Base-by-base conservation (phyloP, 2,113 vertebrate genomes). In the Pangasianodon hypophthalmus region DNA sequence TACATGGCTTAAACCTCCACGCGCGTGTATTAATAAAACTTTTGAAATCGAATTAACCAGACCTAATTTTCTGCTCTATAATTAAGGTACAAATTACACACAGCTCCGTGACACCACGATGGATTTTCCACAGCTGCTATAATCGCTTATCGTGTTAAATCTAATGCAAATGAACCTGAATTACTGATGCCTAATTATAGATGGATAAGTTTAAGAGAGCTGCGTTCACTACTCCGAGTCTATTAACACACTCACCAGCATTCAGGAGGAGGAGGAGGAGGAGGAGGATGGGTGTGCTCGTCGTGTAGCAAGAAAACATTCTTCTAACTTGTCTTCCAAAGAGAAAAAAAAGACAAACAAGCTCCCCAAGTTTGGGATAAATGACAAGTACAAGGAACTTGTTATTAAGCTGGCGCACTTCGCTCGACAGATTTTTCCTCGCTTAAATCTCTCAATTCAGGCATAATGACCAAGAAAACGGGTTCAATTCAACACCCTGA, bases 161-260 rank as follows among this genome's bases (percentile, higher is more conserved):
- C 82, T 62, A 24, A 64, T 79, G 84, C 24, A 80, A 67, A 89
- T 84, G 60, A 54, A 44, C 37, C 19, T 21, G 52, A 62, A 77
- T 75, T 46, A 69, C 11, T 67, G 29, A 24, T 18, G n/a, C 9
- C 41, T 37, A 84, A 88, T 84, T 84, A 84, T 46, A 84, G 64
- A 50, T 83, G 13, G 11, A 83, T n/a, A 64, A 54, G 69, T 87
- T 77, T 16, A 67, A 54, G 32, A 89, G 88, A 77, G 83, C 52
- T 19, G 52, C 13, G 29, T 48, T 46, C 16, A 71, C 86, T n/a
- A 19, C 32, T 71, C 19, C 29, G 87, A 24, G n/a, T 69, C 56
- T 37, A 58, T 71, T 56, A 64, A 86, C 32, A 82, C 29, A 91
- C 90, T 91, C 54, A 91, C 90, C 90, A 26, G 19, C 54, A 84